These are phyloP conservation scores for Folsomia manolachei DNA, from an alignment of 2,888 invertebrate species.

Conservation along the genomic window DNA sequence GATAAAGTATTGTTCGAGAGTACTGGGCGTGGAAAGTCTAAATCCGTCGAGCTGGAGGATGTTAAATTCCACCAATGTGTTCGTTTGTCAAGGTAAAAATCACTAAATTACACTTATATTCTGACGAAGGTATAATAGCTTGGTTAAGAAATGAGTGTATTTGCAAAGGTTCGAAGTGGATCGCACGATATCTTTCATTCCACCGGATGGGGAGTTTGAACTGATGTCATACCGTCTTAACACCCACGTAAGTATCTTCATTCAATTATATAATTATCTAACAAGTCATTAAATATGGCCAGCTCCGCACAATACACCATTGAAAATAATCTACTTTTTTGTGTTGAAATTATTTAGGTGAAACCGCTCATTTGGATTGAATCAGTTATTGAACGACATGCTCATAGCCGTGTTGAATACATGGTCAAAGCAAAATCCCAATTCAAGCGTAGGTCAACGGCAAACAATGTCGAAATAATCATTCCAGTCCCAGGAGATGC, in stretches of 20 bases:
- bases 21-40: conserved; percentile 94
- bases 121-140: not conserved
- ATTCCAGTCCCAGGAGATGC: conserved; percentile 96
- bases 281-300: not conserved
- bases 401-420: conserved; percentile 94
- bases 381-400: conserved; percentile 95
- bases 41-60: conserved; percentile 96
- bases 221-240: conserved; percentile 96
- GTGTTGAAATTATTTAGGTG: conserved; percentile 59
- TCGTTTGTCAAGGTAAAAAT: conserved; percentile 69
- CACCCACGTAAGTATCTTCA: conserved; percentile 70
- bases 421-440: conserved; percentile 99
- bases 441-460: conserved; percentile 94
- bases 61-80: conserved; percentile 99
- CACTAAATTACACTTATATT: not conserved
- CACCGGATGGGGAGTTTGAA: conserved; percentile 98
- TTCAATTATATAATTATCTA: too few relatives aligned
- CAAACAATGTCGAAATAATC: conserved; percentile 97
- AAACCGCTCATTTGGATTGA: conserved; percentile 99
- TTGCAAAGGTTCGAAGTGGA: conserved; percentile 81
- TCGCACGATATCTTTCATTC: conserved; percentile 96
- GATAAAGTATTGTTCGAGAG: conserved; percentile 98
- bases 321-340: not conserved
- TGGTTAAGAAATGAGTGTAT: not conserved
- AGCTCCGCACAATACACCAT: not conserved